phyloP scores from a whole-genome alignment of 2,888 invertebrate genomes.

The Frankliniella fusca region DNA sequence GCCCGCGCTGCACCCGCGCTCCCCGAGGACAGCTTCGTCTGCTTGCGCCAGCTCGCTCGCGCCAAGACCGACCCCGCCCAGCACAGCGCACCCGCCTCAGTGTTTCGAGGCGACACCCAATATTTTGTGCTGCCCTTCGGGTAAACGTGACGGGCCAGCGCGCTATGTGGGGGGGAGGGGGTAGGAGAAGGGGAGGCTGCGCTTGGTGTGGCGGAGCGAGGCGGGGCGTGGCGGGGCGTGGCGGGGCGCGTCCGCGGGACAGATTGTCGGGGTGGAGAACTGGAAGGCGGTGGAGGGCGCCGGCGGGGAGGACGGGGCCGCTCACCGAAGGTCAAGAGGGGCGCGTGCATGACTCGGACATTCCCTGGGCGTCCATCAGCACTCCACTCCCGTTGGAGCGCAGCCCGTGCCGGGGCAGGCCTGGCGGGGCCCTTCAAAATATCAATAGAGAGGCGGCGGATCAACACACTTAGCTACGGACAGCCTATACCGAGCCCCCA shows the following conservation, averaged over 20 bases:
- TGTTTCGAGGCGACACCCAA: neutral
- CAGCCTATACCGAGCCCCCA: neutral
- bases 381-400: neutral
- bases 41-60: neutral
- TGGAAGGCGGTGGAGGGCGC: neutral
- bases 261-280: neutral
- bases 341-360: constrained; percentile 14
- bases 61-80: neutral
- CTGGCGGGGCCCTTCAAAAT: neutral
- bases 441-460: constrained; percentile 15
- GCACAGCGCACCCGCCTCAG: neutral
- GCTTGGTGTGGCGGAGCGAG: neutral
- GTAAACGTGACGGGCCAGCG: neutral
- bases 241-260: neutral
- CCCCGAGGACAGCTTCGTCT: too few relatives aligned
- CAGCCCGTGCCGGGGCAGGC: neutral
- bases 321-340: neutral
- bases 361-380: constrained; percentile 11
- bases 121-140: neutral
- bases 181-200: neutral
- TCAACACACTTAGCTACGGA: constrained; percentile 5
- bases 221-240: neutral
- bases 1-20: too few relatives aligned
- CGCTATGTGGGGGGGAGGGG: neutral
- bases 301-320: neutral